A percentile compares a stretch with the other conserved stretches of the same genome.
Conservation (phyloP, 2,888 invertebrate species). For the Halictus ligatus region DNA sequence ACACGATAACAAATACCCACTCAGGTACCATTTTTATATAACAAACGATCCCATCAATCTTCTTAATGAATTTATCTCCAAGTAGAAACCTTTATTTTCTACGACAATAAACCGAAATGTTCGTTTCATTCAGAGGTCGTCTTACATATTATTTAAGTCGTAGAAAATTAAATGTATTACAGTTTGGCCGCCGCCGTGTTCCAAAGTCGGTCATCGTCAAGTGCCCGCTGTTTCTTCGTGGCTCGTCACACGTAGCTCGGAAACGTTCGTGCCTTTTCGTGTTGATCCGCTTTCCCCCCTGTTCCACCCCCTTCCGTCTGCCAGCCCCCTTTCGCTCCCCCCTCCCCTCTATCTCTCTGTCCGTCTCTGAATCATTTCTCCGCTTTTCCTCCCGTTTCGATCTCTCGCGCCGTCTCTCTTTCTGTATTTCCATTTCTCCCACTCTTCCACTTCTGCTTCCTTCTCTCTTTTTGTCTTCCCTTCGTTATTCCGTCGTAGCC, state of each 20-base stretch:
- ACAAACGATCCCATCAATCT: background rate
- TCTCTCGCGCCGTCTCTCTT: slow-evolving; percentile 40
- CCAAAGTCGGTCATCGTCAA: slow-evolving; percentile 63
- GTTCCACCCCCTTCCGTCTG: slow-evolving; percentile 1
- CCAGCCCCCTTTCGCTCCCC: background rate
- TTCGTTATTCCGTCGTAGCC: slow-evolving; percentile 7
- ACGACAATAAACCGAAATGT: background rate
- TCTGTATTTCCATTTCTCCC: slow-evolving; percentile 45
- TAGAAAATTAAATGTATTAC: slow-evolving; percentile 13
- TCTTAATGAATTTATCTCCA: background rate
- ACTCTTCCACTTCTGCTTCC: slow-evolving; percentile 20
- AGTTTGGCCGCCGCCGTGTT: slow-evolving; percentile 17
- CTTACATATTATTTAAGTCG: background rate
- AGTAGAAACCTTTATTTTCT: background rate
- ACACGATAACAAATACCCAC: background rate
- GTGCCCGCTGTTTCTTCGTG: slow-evolving; percentile 70
- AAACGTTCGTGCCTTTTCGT: slow-evolving; percentile 73
- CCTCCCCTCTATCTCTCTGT: slow-evolving; percentile 42
- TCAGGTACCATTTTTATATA: background rate
- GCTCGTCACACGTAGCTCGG: slow-evolving; percentile 72
- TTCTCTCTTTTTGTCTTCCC: slow-evolving; percentile 49
- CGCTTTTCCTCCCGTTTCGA: slow-evolving; percentile 53
- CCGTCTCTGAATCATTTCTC: slow-evolving; percentile 49
- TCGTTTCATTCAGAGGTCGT: background rate
- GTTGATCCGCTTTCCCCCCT: slow-evolving; percentile 47